Evolutionary conservation across 1,140 invertebrate genomes (phyloP), one percentile per base, ranked within the genome.

Genomic region (Panagrolaimus sp.): DNA sequence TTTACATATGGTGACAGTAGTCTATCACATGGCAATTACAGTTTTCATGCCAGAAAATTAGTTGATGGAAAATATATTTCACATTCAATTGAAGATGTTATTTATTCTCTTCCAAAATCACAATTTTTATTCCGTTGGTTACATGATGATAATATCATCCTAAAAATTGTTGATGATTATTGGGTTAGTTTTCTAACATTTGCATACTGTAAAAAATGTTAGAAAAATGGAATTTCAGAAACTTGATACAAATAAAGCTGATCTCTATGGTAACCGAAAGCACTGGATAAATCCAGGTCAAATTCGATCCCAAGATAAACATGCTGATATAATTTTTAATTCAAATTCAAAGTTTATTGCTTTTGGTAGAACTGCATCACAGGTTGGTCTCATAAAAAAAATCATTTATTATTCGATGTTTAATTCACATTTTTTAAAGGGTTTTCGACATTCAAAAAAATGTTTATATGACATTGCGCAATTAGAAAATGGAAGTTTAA

Each of bases 361-460:
- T 38, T 38, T 38, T 38, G 32, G 32, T 38, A 2, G 32, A 38
- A 38, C 32, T 38, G 32, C 32, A 38, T 38, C 32, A 38, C 32
- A 38, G 32, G 32, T 38, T 4, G 32, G 32, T 38, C 32, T 38
- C 2, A 38, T 4, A 4, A 4, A 38, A 38, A 2, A 4, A 38
- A 38, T n/a, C n/a, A 38, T 38, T 38, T 38, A 38, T 38, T 38
- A 38, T 7, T 38, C n/a, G n/a, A n/a, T 38, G 32, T 38, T 38
- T 38, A 38, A 38, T 4, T 38, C 14, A 17, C 52, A 1, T 21
- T 58, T 58, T 26, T 58, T 58, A 12, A 21, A 58, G 52, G 52
- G 52, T 21, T 58, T 58, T 28, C 52, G 52, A 26, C 52, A 58
- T 58, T 58, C 52, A 12, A 58, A n/a, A 21, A 58, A 58, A 58